A percentile compares a stretch with the other conserved stretches of the same genome.
Evolutionary conservation across 1,140 invertebrate species (phyloP).

Genomic region (Nymphalis io): DNA sequence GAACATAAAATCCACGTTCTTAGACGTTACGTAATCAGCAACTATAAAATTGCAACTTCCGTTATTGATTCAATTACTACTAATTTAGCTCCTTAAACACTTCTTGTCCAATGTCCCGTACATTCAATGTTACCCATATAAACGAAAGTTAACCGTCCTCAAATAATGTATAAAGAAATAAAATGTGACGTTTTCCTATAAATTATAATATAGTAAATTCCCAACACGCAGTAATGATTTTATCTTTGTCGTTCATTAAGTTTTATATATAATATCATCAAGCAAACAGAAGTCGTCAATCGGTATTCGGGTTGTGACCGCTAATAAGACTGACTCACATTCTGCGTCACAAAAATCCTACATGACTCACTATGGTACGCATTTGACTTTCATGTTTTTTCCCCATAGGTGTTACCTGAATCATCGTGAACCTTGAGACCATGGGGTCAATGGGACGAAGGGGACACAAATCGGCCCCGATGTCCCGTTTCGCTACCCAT

Average conservation of each 20-base stretch:
- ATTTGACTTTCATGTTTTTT: conserved; percentile 44
- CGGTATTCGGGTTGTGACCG: conserved; percentile 49
- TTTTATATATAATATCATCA: conserved; percentile 15
- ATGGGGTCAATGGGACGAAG: conserved; percentile 43
- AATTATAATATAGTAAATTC: not conserved
- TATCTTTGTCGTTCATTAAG: not conserved
- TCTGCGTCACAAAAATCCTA: conserved; percentile 64
- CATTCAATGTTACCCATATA: conserved; percentile 3
- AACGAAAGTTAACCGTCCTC: not conserved
- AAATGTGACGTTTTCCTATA: too few species aligned
- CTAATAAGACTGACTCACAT: conserved; percentile 55
- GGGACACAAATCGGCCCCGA: conserved; percentile 24
- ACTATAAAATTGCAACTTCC: conserved; percentile 37
- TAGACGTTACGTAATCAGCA: conserved; percentile 32
- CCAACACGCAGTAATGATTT: not conserved
- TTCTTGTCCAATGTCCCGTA: conserved; percentile 1
- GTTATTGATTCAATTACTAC: conserved; percentile 49
- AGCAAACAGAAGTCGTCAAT: conserved; percentile 30
- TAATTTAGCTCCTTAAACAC: conserved; percentile 40
- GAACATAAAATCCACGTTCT: not conserved
- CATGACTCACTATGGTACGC: conserved; percentile 59
- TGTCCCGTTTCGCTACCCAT: conserved; percentile 51
- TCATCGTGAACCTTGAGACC: conserved; percentile 47
- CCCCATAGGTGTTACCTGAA: conserved; percentile 67
- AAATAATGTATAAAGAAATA: not conserved